These are phyloP conservation scores for Caenorhabditis sp. DNA, from an alignment of 2,888 invertebrate genomes.

Conservation along the genomic window DNA sequence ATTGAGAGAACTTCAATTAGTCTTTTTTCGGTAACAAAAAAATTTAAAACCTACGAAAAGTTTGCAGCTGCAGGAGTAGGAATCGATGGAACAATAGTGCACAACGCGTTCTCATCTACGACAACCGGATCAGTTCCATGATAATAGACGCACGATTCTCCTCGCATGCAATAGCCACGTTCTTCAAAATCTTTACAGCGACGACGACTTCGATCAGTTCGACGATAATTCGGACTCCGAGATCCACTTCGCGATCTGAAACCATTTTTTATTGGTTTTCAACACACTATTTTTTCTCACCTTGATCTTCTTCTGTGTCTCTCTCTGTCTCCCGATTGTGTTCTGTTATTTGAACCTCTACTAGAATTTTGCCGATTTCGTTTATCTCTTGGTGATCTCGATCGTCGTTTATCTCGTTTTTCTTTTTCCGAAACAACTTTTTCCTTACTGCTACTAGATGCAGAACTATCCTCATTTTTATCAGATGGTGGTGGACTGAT, in stretches of 20 bases:
- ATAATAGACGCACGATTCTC: slow-evolving; percentile 94
- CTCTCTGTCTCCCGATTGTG: slow-evolving; percentile 20
- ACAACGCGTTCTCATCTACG: slow-evolving; percentile 74
- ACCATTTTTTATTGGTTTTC: neutral
- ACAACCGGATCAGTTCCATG: slow-evolving; percentile 96
- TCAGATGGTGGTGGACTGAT: slow-evolving; percentile 50
- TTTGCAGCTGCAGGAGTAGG: slow-evolving; percentile 24
- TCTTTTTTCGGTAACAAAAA: neutral
- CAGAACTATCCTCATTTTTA: slow-evolving; percentile 8
- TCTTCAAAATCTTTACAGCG: slow-evolving; percentile 92
- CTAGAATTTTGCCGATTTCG: slow-evolving; percentile 11
- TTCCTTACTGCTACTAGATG: slow-evolving; percentile 6
- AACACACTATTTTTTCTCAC: neutral
- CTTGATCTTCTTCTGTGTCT: slow-evolving; percentile 22
- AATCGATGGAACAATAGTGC: slow-evolving; percentile 49
- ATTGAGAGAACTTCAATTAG: no score
- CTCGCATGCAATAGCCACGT: slow-evolving; percentile 93
- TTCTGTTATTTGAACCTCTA: neutral
- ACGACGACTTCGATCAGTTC: slow-evolving; percentile 21
- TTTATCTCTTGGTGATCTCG: slow-evolving; percentile 32
- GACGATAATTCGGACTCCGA: slow-evolving; percentile 27
- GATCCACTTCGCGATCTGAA: slow-evolving; percentile 41
- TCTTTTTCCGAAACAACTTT: slow-evolving; percentile 1
- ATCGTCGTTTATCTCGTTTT: slow-evolving; percentile 31
- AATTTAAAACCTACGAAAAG: slow-evolving; percentile 30